Evolutionary conservation across 2,888 invertebrate species (phyloP), one percentile per base, ranked within the genome.

Genomic region (Schrankia costaestrigalis): DNA sequence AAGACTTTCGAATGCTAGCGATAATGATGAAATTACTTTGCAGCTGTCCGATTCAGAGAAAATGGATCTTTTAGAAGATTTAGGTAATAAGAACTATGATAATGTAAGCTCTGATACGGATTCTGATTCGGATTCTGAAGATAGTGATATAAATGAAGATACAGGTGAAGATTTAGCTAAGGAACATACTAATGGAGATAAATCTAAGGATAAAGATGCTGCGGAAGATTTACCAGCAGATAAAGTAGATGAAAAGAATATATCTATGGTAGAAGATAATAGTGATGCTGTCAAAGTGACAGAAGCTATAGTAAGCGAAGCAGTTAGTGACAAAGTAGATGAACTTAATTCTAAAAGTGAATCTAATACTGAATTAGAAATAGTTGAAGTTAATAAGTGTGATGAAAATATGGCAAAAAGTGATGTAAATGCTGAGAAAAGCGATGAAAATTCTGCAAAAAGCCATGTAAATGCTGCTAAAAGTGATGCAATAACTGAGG

Each of bases 21-120:
- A 78, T 19, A 76, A 81, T 3, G 87, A 89, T 45, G 88, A 89
- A 51, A 85, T 89, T 17, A 85, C 77, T 1, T 44, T 88, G 0
- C 81, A 90, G 34, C 41, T 87, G 9, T 89, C 89, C 0, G 86
- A 89, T 59, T 66, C 82, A 1, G 86, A 87, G 40, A 87, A 88
- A 52, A 83, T 87, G 81, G 87, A 89, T 64, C 56, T 89, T 4
- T 46, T 89, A 17, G 87, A 88, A 55, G 75, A 82, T 63, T 63
- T 84, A 9, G 80, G 83, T 21, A 63, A 72, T 11, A 82, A 80
- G 32, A 67, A 75, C 21, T 78, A 64, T 31, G 80, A 79, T 4
- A 69, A 56, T 24, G 63, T 70, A 0, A 75, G 66, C 30, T 63
- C 68, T 29, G 65, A 63, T 10, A 68, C 71, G 5, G 61, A 46